A percentile compares a stretch with the other conserved stretches of the same genome.
phyloP scores from a whole-genome alignment of 2,888 invertebrate genomes.

The Leptopilina syphax region DNA sequence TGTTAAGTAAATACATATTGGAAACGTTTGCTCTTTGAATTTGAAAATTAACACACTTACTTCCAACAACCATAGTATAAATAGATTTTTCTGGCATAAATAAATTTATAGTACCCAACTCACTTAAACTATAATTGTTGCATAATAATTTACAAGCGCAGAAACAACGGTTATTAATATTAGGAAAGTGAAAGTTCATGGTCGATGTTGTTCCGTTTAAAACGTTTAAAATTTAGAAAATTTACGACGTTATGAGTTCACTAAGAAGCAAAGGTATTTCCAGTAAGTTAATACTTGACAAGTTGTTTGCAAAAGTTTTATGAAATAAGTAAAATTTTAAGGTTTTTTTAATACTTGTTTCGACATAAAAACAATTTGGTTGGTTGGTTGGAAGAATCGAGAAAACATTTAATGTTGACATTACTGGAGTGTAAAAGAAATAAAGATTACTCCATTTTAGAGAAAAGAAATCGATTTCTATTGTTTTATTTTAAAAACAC shows the following conservation, averaged over 20 bases:
- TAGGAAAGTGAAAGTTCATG: conserved; percentile 34
- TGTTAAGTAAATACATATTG: background rate
- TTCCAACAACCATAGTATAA: background rate
- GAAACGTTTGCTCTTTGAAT: background rate
- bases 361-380: background rate
- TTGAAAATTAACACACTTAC: background rate
- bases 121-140: background rate
- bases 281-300: background rate
- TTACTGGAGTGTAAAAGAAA: background rate
- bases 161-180: background rate
- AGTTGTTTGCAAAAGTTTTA: background rate
- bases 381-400: background rate
- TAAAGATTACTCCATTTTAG: background rate
- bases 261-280: background rate
- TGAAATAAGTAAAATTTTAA: no score
- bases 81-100: conserved; percentile 24
- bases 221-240: background rate
- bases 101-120: background rate
- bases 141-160: conserved; percentile 3
- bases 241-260: background rate
- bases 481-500: background rate
- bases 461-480: background rate
- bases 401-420: background rate
- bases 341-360: background rate
- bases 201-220: background rate